Evolutionary conservation across 2,113 vertebrate genomes (phyloP).

Genomic region (Laticauda laticaudata): DNA sequence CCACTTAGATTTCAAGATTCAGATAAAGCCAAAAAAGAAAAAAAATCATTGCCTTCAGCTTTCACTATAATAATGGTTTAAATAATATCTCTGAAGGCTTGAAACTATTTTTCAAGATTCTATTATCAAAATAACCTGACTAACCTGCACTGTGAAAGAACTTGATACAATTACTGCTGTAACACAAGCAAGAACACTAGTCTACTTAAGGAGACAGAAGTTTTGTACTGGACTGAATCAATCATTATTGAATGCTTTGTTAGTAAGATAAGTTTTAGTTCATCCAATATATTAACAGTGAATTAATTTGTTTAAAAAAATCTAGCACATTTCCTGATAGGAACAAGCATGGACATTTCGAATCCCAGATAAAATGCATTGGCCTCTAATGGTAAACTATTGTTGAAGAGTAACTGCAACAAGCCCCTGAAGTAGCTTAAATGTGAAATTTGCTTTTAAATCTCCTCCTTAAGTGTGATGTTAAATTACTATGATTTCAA

Average conservation of each 20-base stretch:
- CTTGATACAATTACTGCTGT: neutral
- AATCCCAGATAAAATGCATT: neutral
- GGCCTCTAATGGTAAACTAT: neutral
- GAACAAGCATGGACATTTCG: neutral
- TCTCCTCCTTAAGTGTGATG: neutral
- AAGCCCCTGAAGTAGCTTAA: neutral
- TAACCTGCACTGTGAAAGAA: neutral
- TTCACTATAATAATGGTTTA: conserved; percentile 10
- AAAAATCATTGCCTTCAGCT: neutral
- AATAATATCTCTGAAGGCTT: neutral
- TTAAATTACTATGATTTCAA: neutral
- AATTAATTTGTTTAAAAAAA: neutral
- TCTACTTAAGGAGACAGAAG: neutral
- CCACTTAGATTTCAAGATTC: conserved; percentile 40
- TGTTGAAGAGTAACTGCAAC: neutral
- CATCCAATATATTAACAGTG: neutral
- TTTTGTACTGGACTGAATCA: neutral
- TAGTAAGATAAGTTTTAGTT: neutral
- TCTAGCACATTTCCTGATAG: neutral
- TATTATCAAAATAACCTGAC: conserved; percentile 6
- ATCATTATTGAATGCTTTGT: neutral
- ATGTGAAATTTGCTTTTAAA: neutral
- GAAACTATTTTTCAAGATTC: conserved; percentile 27
- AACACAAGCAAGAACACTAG: neutral
- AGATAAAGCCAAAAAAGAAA: neutral